Percentiles rank a stretch among this genome's conserved stretches.
Evolutionary conservation across 2,797 vertebrate species (phyloP).

Genomic region (Triplophysa yarkandensis): DNA sequence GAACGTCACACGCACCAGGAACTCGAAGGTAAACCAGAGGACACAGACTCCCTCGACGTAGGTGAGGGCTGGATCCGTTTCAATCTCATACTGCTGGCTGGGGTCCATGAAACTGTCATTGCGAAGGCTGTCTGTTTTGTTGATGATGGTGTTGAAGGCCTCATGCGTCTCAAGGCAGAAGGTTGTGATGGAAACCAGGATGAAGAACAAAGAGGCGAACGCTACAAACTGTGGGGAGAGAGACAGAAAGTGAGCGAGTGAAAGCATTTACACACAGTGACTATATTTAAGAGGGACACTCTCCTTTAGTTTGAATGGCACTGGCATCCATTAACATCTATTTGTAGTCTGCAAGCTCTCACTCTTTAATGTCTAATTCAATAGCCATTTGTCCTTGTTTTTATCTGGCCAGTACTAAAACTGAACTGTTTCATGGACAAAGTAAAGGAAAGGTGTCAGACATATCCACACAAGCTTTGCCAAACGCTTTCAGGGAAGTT

Average conservation of each 20-base stretch:
- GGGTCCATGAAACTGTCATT: conserved; percentile 79
- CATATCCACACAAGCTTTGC: background rate
- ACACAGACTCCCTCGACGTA: conserved; percentile 97
- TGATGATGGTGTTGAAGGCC: conserved; percentile 97
- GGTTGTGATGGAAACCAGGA: conserved; percentile 97
- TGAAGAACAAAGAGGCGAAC: conserved; percentile 97
- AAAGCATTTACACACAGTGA: background rate
- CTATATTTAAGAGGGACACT: conserved; percentile 52
- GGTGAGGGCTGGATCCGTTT: conserved; percentile 93
- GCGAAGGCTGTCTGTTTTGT: conserved; percentile 85
- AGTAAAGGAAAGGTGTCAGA: background rate
- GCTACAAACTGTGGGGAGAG: conserved; percentile 87
- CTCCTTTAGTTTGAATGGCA: conserved; percentile 51
- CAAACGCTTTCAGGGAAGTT: background rate
- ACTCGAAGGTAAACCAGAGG: conserved; percentile 98
- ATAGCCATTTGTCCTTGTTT: conserved; percentile 6
- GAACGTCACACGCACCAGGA: conserved; percentile 93
- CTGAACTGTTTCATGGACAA: conserved; percentile 13
- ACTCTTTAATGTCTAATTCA: conserved; percentile 14
- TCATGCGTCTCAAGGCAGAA: conserved; percentile 99
- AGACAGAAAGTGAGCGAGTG: conserved; percentile 38
- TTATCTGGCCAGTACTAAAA: conserved; percentile 2
- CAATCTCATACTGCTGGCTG: conserved; percentile 88
- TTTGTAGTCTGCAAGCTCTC: background rate
- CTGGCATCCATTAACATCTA: conserved; percentile 59